Base-by-base conservation (phyloP, 2,797 vertebrate species). In the Acrossocheilus wenchowensis region DNA sequence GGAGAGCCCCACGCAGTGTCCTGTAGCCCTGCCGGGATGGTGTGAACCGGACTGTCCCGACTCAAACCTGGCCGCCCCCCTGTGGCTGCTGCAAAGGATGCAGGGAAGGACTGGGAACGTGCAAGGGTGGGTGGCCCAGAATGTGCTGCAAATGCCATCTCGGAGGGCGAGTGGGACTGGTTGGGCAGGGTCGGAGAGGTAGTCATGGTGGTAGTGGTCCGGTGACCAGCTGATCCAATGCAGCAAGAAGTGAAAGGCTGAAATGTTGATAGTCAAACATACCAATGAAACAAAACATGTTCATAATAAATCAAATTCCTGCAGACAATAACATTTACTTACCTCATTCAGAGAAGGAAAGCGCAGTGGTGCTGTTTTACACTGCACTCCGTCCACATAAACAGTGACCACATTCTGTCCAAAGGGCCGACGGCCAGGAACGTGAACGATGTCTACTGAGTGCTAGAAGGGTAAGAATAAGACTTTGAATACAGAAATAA, bases 181-280 rank as follows among this genome's bases (percentile, higher is more conserved):
- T 91, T 90, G 41, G 91, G 86, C 39, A 95, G 92, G 85, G 94
- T 95, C 6, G 95, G 94, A 0, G 95, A 94, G 89, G 95, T 95
- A 60, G 87, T 8, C 0, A 97, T 98, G 23, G 97, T 97, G 66
- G 97, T 98, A 52, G 95, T 96, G 23, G 97, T 98, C 50, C 98
- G 97, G 92, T 99, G 96, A 68, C 98, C 98, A 0, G 98, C 98
- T 0, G 97, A 98, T 74, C 98, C 98, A 0, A 99, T 99, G 91
- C 98, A 99, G 94, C 98, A 99, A 89, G 97, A 99, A 9, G 97
- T 98, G 92, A 99, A 99, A 82, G 98, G 96, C 98, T 99, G 92
- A 0, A 43, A 86, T 19, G 74, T 50, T 19, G 1, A 48, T 17
- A 69, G n/a, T 50, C n/a, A 43, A 34, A 68, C 23, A 77, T 50